Evolutionary conservation across 2,888 invertebrate species (phyloP), one percentile per base, ranked within the genome.

Genomic region (Apamea epomidion): DNA sequence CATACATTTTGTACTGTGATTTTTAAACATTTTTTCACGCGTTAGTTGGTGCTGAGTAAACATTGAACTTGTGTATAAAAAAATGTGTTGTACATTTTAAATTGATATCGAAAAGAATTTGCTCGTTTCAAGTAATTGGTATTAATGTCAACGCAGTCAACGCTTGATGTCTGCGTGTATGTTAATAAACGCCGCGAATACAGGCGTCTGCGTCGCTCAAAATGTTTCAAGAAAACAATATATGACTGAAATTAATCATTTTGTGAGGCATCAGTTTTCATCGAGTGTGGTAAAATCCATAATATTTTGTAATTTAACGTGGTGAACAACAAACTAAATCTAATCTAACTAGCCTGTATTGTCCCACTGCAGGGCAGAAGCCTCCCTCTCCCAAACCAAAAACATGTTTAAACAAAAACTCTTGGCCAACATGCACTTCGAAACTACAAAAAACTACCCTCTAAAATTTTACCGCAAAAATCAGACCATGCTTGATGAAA

Each of bases 401-500:
- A 18, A 51, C 16, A 18, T 18, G 51, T 51, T 51, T 42, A 0
- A 14, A 72, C 37, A 71, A 54, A 58, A 21, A 10, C 7, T 62
- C 3, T 60, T 51, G 12, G 5, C 6, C 37, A 51, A 25, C 42
- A n/a, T 7, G 45, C 14, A 84, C 54, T 70, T 42, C 10, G 0
- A 64, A 84, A 74, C 42, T 48, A 21, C 2, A 67, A 29, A 64
- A 82, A 54, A 73, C 58, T 64, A 62, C 21, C 25, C 12, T 29
- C 4, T 65, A 37, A 16, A 70, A 74, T 82, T 69, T 77, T 21
- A 68, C 79, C 42, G 29, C 62, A 68, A 79, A 74, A 76, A 82
- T 81, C 67, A 78, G 70, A 78, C 78, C 81, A 82, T 82, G 77
- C 80, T 75, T 83, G 84, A 85, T 90, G 91, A 92, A 93, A 92